Evolutionary conservation across 2,888 invertebrate genomes (phyloP).

Genomic region (Drosophila longiperda): DNA sequence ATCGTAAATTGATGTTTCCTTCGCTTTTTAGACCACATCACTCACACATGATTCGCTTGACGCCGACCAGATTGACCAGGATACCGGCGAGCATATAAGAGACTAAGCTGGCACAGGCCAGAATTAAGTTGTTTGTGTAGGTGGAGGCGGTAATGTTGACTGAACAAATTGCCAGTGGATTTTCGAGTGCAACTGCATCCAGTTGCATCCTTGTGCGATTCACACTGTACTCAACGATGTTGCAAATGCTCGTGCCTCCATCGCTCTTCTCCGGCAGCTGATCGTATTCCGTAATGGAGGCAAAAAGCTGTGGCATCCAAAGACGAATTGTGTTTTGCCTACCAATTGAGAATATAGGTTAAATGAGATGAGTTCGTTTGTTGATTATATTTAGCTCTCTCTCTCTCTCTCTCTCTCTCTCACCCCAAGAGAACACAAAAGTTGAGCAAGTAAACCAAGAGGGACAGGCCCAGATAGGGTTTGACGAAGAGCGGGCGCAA

Average conservation of each 20-base stretch:
- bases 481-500: constrained; percentile 88
- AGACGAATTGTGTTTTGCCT: constrained; percentile 92
- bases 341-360: background rate
- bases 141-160: constrained; percentile 86
- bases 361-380: background rate
- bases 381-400: constrained; percentile 47
- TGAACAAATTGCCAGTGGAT: constrained; percentile 32
- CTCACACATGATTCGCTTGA: constrained; percentile 86
- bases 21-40: background rate
- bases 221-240: constrained; percentile 76
- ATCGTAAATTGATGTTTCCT: background rate
- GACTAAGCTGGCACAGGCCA: constrained; percentile 87
- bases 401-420: background rate
- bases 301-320: constrained; percentile 94
- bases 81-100: constrained; percentile 87
- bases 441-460: constrained; percentile 88
- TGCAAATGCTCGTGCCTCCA: constrained; percentile 63
- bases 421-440: constrained; percentile 89
- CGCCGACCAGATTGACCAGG: constrained; percentile 86
- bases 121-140: constrained; percentile 89
- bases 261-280: constrained; percentile 17
- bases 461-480: constrained; percentile 87
- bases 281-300: constrained; percentile 87
- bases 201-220: constrained; percentile 69
- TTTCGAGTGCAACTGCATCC: constrained; percentile 21